These are phyloP conservation scores for Microctenopoma stevenorrisi DNA, from an alignment of 2,797 vertebrate species.

Conservation along the genomic window DNA sequence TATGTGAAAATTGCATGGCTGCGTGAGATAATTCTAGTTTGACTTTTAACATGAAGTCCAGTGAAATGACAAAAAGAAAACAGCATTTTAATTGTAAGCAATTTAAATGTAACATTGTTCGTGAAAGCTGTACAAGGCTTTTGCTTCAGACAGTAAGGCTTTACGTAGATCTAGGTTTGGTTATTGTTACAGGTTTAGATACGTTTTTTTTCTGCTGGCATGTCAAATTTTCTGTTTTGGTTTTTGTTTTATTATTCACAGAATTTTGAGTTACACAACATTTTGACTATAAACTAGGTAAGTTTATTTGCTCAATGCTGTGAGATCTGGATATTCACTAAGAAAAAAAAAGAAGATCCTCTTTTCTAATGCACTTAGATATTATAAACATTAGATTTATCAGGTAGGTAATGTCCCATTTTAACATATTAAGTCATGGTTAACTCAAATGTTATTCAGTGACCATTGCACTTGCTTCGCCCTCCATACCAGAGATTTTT, in stretches of 20 bases:
- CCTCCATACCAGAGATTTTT: too few species aligned
- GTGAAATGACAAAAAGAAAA: background rate
- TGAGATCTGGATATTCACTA: background rate
- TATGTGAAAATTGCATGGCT: background rate
- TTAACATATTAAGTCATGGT: too few species aligned
- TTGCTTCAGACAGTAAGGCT: background rate
- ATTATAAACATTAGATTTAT: too few species aligned
- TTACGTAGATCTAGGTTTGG: background rate
- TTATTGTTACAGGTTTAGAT: background rate
- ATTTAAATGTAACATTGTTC: conserved; percentile 14
- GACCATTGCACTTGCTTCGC: too few species aligned
- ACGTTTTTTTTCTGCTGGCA: background rate
- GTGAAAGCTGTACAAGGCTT: conserved; percentile 1
- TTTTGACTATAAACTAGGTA: conserved; percentile 43
- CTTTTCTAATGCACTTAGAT: too few species aligned
- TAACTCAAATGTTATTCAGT: too few species aligned
- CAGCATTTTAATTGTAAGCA: background rate
- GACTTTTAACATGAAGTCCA: background rate
- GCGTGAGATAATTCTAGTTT: background rate
- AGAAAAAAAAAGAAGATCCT: conserved; percentile 21
- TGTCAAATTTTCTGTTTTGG: background rate
- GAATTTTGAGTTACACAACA: background rate
- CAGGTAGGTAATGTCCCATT: too few species aligned
- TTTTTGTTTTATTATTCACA: background rate
- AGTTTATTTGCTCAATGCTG: conserved; percentile 42